Base-by-base conservation (phyloP, 2,888 invertebrate species). In the Dermolepida albohirtum region DNA sequence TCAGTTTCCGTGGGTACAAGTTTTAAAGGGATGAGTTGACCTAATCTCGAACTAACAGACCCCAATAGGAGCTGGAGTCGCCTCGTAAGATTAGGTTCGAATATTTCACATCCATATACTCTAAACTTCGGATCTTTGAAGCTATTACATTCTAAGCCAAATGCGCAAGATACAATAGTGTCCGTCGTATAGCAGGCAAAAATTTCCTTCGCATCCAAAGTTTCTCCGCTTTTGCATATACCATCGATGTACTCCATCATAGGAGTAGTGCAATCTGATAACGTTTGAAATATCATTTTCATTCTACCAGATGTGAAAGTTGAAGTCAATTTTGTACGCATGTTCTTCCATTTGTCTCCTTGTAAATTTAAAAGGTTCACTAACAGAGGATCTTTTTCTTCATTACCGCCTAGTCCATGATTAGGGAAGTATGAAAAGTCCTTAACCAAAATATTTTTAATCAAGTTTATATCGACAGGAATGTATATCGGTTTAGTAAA, bases 401-500 rank as follows among this genome's bases (percentile, higher is more conserved):
- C 52, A 27, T 67, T 22, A 5, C 27, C 14, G 7, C 11, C 22
- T 6, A 41, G 16, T 0, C 89, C 89, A 50, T 89, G 87, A 64
- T 89, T 87, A 76, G 86, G 85, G 68, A 90, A 90, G 74, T 86
- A 80, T 1, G 80, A 81, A 69, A 88, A 89, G 72, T 89, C 88
- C 70, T 84, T 86, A 29, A 86, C 84, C 73, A 89, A 75, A 14
- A 89, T 80, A 49, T 83, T 82, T 47, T 74, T 74, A 29, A 74
- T 49, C 44, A 70, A 62, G 43, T 69, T 71, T 11, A 54, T 47
- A 63, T 70, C 65, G 2, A 72, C 47, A 11, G 62, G 41, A 17
- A 71, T 43, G 10, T 67, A 68, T 27, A 51, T 27, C 7, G 73
- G 68, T 16, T 27, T 12, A n/a, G 85, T 34, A 5, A 50, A 22